A percentile compares a stretch with the other conserved stretches of the same genome.
These are phyloP conservation scores for Mystacides longicornis DNA, from an alignment of 2,888 invertebrate species.

Conservation along the genomic window DNA sequence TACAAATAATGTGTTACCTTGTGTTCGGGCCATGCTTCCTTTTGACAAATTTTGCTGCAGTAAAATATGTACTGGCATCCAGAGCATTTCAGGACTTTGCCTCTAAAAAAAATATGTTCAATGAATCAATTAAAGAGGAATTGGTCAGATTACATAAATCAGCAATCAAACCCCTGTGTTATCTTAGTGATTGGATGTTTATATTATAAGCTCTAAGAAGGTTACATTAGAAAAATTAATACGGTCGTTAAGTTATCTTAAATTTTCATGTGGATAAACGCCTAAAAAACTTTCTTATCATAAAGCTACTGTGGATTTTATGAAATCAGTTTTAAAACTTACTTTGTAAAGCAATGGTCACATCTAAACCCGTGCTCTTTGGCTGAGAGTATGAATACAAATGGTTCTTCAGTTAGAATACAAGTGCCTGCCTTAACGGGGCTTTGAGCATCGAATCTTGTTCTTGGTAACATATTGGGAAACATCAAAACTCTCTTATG, in stretches of 20 bases:
- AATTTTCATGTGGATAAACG: too few relatives aligned
- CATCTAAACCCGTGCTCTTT: conserved; percentile 63
- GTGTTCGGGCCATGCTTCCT: conserved; percentile 72
- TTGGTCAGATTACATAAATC: not conserved
- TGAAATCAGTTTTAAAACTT: conserved; percentile 32
- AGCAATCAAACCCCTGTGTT: not conserved
- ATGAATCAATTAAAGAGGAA: not conserved
- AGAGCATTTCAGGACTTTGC: conserved; percentile 70
- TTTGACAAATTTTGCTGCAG: conserved; percentile 75
- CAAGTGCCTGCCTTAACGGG: conserved; percentile 57
- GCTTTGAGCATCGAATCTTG: too few relatives aligned
- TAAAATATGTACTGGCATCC: conserved; percentile 78
- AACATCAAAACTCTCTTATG: too few relatives aligned
- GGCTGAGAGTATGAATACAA: conserved; percentile 63
- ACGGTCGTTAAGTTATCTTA: too few relatives aligned
- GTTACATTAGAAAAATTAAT: too few relatives aligned
- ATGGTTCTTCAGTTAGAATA: conserved; percentile 66
- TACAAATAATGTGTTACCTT: conserved; percentile 41
- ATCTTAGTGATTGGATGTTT: too few relatives aligned
- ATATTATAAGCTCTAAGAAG: too few relatives aligned
- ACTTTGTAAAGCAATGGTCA: conserved; percentile 71
- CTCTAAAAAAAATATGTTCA: conserved; percentile 43
- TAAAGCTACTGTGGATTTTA: too few relatives aligned
- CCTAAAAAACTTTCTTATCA: too few relatives aligned
- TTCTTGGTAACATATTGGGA: too few relatives aligned